Conservation (phyloP, 2,888 invertebrate species). For the Lasioglossum figueresi region DNA sequence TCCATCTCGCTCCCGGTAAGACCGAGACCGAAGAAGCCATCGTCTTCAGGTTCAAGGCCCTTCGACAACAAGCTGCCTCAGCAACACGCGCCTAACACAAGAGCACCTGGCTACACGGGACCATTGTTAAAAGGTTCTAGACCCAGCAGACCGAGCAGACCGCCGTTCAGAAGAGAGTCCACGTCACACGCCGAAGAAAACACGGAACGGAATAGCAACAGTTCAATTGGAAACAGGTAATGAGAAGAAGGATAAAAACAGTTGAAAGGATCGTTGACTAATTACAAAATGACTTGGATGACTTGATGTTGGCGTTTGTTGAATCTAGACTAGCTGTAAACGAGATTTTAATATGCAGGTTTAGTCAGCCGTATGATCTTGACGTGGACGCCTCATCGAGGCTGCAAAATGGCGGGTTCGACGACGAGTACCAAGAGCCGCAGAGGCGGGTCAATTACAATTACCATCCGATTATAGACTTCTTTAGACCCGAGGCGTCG, state of each 20-base stretch:
- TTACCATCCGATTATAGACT: slow-evolving; percentile 93
- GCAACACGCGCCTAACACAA: slow-evolving; percentile 82
- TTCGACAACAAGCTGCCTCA: slow-evolving; percentile 80
- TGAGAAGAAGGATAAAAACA: not conserved
- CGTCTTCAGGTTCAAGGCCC: slow-evolving; percentile 73
- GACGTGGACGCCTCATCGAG: slow-evolving; percentile 71
- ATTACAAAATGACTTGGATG: not conserved
- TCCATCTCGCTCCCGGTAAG: slow-evolving; percentile 68
- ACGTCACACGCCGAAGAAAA: slow-evolving; percentile 66
- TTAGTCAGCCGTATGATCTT: slow-evolving; percentile 75
- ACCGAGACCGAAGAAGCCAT: slow-evolving; percentile 77
- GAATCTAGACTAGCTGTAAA: not conserved
- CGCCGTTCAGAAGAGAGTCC: slow-evolving; percentile 81
- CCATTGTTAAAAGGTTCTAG: slow-evolving; percentile 73
- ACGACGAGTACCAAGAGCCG: slow-evolving; percentile 80
- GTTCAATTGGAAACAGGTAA: slow-evolving; percentile 73
- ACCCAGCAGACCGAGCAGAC: slow-evolving; percentile 75
- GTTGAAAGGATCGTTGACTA: not conserved
- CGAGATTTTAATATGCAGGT: slow-evolving; percentile 61
- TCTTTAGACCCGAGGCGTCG: slow-evolving; percentile 86
- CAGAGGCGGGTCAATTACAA: slow-evolving; percentile 90
- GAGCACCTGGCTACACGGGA: slow-evolving; percentile 82
- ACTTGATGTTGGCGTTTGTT: not conserved
- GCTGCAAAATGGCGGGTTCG: slow-evolving; percentile 77
- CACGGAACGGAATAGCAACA: slow-evolving; percentile 64